Conservation (phyloP, 2,888 invertebrate genomes). For the Deroplatys truncata region DNA sequence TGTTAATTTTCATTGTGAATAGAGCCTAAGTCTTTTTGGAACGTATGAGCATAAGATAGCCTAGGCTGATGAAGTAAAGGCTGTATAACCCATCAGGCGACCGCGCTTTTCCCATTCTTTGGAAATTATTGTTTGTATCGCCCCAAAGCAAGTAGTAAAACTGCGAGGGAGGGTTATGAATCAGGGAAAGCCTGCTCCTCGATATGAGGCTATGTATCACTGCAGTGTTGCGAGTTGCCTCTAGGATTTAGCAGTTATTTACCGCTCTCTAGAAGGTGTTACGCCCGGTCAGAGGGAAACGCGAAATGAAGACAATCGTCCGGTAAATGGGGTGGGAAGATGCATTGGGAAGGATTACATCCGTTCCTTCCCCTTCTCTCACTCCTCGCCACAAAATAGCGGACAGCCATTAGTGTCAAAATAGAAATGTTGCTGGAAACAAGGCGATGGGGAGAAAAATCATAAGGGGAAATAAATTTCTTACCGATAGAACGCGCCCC, state of each 20-base stretch:
- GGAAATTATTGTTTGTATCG: background rate
- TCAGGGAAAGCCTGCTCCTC: background rate
- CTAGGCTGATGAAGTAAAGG: too few species aligned
- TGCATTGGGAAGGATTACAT: conserved; percentile 10
- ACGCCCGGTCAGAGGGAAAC: background rate
- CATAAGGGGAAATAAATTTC: background rate
- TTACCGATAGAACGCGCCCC: background rate
- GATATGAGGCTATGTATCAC: background rate
- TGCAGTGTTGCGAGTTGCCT: background rate
- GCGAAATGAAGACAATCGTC: background rate
- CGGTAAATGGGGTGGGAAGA: conserved; percentile 2
- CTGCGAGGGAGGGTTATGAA: background rate
- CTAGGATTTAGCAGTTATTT: background rate
- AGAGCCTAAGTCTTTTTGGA: too few species aligned
- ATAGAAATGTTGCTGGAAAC: conserved; percentile 25
- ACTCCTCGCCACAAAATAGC: conserved; percentile 8
- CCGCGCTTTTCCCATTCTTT: background rate
- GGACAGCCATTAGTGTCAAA: conserved; percentile 29
- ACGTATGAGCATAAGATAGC: too few species aligned
- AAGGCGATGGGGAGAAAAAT: background rate
- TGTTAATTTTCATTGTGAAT: too few species aligned
- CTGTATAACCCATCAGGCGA: too few species aligned
- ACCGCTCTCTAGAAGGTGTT: conserved; percentile 10
- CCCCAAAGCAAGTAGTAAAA: background rate
- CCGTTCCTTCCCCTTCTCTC: background rate